Conservation (phyloP, 2,888 invertebrate species). For the Melipona bicolor region DNA sequence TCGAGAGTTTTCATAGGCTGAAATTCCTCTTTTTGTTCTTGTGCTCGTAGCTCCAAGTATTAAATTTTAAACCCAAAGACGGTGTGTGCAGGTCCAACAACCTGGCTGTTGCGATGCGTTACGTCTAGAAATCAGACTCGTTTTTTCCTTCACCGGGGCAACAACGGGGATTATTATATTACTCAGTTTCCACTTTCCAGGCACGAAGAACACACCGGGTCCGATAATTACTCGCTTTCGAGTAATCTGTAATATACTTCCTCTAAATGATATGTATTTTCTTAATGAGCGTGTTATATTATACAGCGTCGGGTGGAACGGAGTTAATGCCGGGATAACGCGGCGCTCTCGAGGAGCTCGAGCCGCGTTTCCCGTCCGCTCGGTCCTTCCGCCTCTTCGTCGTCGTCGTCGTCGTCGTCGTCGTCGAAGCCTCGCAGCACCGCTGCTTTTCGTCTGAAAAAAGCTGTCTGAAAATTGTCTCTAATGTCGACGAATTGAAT, state of each 20-base stretch:
- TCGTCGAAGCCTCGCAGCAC: conserved; percentile 67
- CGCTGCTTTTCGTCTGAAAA: conserved; percentile 71
- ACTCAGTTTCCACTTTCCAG: conserved; percentile 16
- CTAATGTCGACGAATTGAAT: conserved; percentile 64
- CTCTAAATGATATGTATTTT: conserved; percentile 51
- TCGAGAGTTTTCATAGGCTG: too few relatives aligned
- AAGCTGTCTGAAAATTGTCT: conserved; percentile 80
- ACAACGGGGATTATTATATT: conserved; percentile 29
- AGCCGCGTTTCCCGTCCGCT: conserved; percentile 37
- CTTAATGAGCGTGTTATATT: conserved; percentile 57
- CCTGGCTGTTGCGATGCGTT: neutral
- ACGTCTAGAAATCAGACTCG: neutral
- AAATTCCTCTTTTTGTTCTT: neutral
- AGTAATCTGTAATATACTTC: conserved; percentile 50
- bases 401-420: too few relatives aligned
- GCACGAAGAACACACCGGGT: conserved; percentile 15
- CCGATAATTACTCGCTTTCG: conserved; percentile 49
- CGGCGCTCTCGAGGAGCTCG: conserved; percentile 30
- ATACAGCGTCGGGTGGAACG: conserved; percentile 32
- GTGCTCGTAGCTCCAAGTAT: neutral
- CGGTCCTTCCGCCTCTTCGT: conserved; percentile 68
- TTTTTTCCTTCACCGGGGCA: conserved; percentile 11
- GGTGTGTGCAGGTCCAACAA: neutral
- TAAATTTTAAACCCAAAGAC: neutral
- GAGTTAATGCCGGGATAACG: conserved; percentile 39